Base-by-base conservation (phyloP, 2,113 vertebrate species). In the Eubucco bourcierii region DNA sequence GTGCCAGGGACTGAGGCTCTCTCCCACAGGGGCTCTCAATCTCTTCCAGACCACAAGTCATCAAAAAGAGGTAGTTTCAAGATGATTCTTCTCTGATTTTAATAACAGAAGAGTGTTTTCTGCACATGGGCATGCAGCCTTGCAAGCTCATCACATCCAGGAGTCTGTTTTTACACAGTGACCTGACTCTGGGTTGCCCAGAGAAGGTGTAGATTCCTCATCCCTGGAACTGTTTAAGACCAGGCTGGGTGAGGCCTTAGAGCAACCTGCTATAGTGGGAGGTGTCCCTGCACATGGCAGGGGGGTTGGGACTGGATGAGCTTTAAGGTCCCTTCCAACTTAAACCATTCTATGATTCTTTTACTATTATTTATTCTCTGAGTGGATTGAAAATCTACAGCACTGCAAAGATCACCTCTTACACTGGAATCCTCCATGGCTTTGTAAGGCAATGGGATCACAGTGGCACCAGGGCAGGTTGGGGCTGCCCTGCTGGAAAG, bases 81-180 rank as follows among this genome's bases (percentile, higher is more conserved):
- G 84, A 81, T 82, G 90, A 33, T 20, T 88, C 44, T 84, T 90
- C 71, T 95, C 93, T 87, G 63, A 85, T 92, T 77, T 47, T 60
- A 91, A 91, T 90, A 80, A 93, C 93, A 88, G 76, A 84, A 93
- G 55, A 28, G 79, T 83, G n/a, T 80, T 91, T 84, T 63, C 81
- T 87, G 86, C 59, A 94, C 73, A 63, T 77, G 58, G 92, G 52
- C 59, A 21, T 50, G 23, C 52, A 83, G 84, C 67, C 58, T 74
- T 44, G 41, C 47, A 96, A 80, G 63, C 56, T 82, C 44, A 63
- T 74, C 70, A 82, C 39, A 87, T 63, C 27, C 59, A 89, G 55
- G 47, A 84, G 67, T 79, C 34, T 73, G 71, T 84, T 70, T 86
- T 94, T 70, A 81, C 13, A 15, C 14, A 41, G 41, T 41, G 41